Evolutionary conservation across 2,888 invertebrate species (phyloP).

Genomic region (Elmis aenea): DNA sequence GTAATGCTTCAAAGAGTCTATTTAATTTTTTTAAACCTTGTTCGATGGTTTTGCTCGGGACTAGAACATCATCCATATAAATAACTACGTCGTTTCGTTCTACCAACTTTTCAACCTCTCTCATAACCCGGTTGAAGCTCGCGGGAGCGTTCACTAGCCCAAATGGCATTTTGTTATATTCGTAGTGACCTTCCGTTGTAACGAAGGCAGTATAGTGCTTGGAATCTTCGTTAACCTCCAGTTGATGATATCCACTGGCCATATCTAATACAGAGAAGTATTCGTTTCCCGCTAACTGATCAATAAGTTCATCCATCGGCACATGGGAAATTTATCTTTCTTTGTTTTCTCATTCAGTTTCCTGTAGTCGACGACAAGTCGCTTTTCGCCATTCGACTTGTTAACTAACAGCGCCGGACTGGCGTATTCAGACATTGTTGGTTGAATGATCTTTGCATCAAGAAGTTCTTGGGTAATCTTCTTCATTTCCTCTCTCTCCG

Average conservation of each 20-base stretch:
- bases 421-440: no score
- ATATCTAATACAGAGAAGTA: constrained; percentile 1
- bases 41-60: constrained; percentile 17
- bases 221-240: constrained; percentile 21
- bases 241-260: constrained; percentile 6
- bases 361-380: no score
- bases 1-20: constrained; percentile 10
- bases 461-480: no score
- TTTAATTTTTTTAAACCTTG: constrained; percentile 14
- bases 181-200: constrained; percentile 32
- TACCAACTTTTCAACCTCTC: constrained; percentile 16
- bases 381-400: no score
- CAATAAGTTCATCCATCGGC: no score
- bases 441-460: no score
- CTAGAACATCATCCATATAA: constrained; percentile 33
- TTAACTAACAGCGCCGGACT: no score
- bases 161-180: constrained; percentile 27
- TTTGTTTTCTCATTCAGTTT: no score
- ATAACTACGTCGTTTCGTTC: constrained; percentile 17
- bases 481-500: no score
- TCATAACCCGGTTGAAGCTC: constrained; percentile 30
- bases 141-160: constrained; percentile 29
- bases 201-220: constrained; percentile 31
- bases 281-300: no score
- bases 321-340: no score